Evolutionary conservation across 2,888 invertebrate species (phyloP).

Genomic region (Conus canariensis): DNA sequence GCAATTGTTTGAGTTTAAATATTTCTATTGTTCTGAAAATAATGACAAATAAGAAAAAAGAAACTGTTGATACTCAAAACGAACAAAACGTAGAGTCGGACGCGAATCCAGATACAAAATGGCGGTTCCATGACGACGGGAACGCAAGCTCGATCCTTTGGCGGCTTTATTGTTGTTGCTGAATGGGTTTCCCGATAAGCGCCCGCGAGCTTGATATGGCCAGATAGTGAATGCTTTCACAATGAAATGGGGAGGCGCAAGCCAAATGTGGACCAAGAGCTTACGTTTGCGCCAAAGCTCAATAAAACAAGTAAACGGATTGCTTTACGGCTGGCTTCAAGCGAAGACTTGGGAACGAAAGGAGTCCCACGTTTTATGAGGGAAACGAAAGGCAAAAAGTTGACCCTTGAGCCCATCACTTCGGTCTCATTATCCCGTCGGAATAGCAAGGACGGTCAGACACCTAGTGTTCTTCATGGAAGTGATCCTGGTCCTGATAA

Average conservation of each 20-base stretch:
- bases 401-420: slow-evolving; percentile 53
- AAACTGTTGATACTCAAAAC: background rate
- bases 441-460: background rate
- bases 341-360: slow-evolving; percentile 54
- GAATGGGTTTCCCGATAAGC: slow-evolving; percentile 39
- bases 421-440: slow-evolving; percentile 13
- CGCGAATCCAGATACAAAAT: slow-evolving; percentile 58
- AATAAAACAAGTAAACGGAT: slow-evolving; percentile 65
- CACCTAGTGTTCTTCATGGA: slow-evolving; percentile 22
- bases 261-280: slow-evolving; percentile 55
- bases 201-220: slow-evolving; percentile 23
- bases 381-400: slow-evolving; percentile 59
- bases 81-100: slow-evolving; percentile 27
- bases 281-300: slow-evolving; percentile 63
- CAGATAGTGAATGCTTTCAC: slow-evolving; percentile 22
- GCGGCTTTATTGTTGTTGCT: slow-evolving; percentile 37
- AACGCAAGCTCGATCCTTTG: slow-evolving; percentile 36
- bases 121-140: slow-evolving; percentile 68
- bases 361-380: slow-evolving; percentile 65
- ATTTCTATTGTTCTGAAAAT: background rate
- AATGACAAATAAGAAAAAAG: background rate
- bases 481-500: slow-evolving; percentile 21
- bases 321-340: slow-evolving; percentile 56
- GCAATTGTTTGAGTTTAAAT: too few relatives aligned
- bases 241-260: slow-evolving; percentile 66